phyloP scores from a whole-genome alignment of 2,888 invertebrate genomes.

The Dascillus cervinus region DNA sequence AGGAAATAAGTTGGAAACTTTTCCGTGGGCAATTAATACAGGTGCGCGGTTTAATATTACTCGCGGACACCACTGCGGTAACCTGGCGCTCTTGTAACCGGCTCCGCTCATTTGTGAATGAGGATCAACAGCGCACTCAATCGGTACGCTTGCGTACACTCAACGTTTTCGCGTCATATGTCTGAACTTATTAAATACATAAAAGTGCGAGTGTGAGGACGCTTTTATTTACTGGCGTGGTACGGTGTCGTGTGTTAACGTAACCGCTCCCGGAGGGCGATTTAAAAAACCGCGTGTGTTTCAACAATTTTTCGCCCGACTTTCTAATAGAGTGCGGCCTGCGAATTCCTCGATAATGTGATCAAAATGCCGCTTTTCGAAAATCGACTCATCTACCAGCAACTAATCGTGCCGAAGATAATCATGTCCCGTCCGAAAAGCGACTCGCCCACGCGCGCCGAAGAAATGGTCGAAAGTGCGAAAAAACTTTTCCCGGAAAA shows the following conservation, averaged over 20 bases:
- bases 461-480: background rate
- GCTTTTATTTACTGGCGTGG: too few species aligned
- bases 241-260: too few species aligned
- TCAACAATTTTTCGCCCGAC: too few species aligned
- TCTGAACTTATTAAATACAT: too few species aligned
- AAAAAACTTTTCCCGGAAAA: background rate
- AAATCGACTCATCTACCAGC: constrained; percentile 12
- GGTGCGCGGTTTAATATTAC: constrained; percentile 4
- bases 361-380: constrained; percentile 16
- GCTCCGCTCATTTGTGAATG: constrained; percentile 11
- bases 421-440: constrained; percentile 21
- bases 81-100: too few species aligned
- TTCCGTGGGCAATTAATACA: constrained; percentile 2
- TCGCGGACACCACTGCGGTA: too few species aligned
- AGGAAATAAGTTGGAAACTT: constrained; percentile 2
- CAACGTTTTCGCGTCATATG: constrained; percentile 14
- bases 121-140: constrained; percentile 11
- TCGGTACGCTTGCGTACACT: constrained; percentile 18
- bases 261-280: too few species aligned
- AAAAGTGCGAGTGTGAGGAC: too few species aligned
- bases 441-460: constrained; percentile 6
- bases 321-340: too few species aligned
- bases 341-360: too few species aligned
- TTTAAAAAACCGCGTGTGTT: too few species aligned
- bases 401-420: constrained; percentile 24